phyloP scores from a whole-genome alignment of 2,888 invertebrate species.

The Spodoptera picta region DNA sequence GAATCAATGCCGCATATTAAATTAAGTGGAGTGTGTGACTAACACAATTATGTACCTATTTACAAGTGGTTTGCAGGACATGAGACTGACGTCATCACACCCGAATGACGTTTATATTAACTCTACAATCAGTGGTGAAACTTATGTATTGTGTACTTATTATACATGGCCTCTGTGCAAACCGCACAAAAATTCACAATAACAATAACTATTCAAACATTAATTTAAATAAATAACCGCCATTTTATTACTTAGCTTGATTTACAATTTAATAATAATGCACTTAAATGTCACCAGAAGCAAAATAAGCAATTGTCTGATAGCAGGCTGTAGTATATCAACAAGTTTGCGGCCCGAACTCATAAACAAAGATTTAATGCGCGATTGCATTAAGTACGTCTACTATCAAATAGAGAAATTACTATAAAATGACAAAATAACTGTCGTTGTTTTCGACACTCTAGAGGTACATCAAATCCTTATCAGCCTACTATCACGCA shows the following conservation, averaged over 20 bases:
- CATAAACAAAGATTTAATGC: conserved; percentile 28
- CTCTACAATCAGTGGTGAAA: conserved; percentile 28
- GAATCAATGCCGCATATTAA: conserved; percentile 71
- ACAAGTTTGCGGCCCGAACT: neutral
- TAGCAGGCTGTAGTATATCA: conserved; percentile 9
- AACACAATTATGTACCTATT: conserved; percentile 51
- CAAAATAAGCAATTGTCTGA: conserved; percentile 23
- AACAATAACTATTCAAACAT: neutral
- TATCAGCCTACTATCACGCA: conserved; percentile 75
- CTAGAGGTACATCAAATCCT: conserved; percentile 68
- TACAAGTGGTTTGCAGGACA: conserved; percentile 25
- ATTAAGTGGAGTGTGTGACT: conserved; percentile 52
- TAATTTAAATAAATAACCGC: neutral
- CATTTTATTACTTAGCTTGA: neutral
- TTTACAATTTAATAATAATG: conserved; percentile 2
- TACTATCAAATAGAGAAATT: conserved; percentile 32
- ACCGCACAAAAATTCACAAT: neutral
- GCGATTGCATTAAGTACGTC: conserved; percentile 12
- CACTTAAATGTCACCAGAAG: conserved; percentile 15
- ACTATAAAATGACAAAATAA: conserved; percentile 62
- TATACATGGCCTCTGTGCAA: neutral
- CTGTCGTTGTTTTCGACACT: conserved; percentile 68
- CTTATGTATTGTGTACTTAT: conserved; percentile 1
- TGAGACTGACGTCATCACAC: conserved; percentile 19
- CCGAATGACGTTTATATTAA: conserved; percentile 26